Evolutionary conservation across 2,113 vertebrate genomes (phyloP).

Genomic region (Vulpes ferrilata): DNA sequence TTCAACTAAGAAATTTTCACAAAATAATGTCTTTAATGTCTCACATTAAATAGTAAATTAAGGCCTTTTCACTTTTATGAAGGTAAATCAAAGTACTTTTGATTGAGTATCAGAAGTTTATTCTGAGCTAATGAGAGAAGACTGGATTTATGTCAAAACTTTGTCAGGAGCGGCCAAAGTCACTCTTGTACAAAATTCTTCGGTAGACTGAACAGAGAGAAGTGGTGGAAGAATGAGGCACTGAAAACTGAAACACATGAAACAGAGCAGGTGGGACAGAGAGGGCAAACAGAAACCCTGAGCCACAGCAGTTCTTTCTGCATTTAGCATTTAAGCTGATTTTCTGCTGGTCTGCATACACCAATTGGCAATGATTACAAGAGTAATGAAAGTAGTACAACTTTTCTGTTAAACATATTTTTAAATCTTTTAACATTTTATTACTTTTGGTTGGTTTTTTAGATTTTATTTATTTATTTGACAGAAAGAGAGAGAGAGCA

Average conservation of each 20-base stretch:
- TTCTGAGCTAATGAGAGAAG: neutral
- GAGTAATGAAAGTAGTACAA: neutral
- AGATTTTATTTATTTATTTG: too few relatives aligned
- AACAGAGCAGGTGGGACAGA: neutral
- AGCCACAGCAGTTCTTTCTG: neutral
- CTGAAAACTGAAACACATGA: neutral
- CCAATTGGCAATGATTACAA: neutral
- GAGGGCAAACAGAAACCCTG: neutral
- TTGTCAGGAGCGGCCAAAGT: neutral
- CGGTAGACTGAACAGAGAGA: neutral
- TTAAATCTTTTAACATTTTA: neutral
- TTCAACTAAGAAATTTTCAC: neutral
- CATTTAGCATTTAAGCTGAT: neutral
- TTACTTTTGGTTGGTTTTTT: neutral
- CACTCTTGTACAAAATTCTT: neutral
- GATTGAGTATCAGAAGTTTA: neutral
- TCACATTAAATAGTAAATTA: neutral
- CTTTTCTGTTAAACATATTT: neutral
- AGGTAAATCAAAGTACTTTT: neutral
- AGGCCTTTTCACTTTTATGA: neutral
- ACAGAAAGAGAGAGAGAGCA: too few relatives aligned
- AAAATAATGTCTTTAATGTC: constrained; percentile 9
- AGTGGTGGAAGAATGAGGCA: neutral
- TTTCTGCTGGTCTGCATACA: neutral
- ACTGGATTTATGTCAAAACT: neutral